Percentiles rank a stretch among this genome's conserved stretches.
phyloP scores from a whole-genome alignment of 2,888 invertebrate genomes.

The Leptogaster cylindrica region DNA sequence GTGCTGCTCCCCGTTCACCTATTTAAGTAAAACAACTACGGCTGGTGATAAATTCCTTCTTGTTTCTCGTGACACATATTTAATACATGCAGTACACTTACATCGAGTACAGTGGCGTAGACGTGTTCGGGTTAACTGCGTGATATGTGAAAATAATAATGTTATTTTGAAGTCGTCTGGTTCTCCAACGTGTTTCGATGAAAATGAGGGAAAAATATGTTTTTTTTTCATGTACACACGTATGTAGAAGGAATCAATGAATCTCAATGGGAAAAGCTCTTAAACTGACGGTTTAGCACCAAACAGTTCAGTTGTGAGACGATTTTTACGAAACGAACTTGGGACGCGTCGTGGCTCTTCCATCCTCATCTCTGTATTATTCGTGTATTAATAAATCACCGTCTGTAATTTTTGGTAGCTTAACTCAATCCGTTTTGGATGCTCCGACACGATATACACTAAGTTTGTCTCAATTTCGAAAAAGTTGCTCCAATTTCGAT shows the following conservation, averaged over 20 bases:
- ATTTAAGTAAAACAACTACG: constrained; percentile 10
- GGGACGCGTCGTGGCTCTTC: constrained; percentile 26
- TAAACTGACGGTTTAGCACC: constrained; percentile 41
- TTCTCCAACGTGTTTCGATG: constrained; percentile 2
- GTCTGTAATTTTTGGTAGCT: not conserved
- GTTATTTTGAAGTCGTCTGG: not conserved
- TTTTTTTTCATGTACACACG: not conserved
- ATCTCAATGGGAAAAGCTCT: constrained; percentile 23
- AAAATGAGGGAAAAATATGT: not conserved
- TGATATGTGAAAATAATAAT: not conserved
- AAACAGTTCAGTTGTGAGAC: constrained; percentile 57
- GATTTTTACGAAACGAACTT: constrained; percentile 59
- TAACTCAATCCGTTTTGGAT: too few relatives aligned
- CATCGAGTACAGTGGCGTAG: constrained; percentile 6
- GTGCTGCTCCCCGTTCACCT: not conserved
- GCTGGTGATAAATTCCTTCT: not conserved
- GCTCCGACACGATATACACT: too few relatives aligned
- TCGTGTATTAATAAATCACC: constrained; percentile 6
- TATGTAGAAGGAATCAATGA: constrained; percentile 8
- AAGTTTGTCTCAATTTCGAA: too few relatives aligned
- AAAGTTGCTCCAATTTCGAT: too few relatives aligned
- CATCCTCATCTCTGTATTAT: not conserved
- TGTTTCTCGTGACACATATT: constrained; percentile 28
- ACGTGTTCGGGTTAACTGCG: not conserved
- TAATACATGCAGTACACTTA: constrained; percentile 9